These are phyloP conservation scores for Cotesia vestalis DNA, from an alignment of 1,140 invertebrate species.

Conservation along the genomic window DNA sequence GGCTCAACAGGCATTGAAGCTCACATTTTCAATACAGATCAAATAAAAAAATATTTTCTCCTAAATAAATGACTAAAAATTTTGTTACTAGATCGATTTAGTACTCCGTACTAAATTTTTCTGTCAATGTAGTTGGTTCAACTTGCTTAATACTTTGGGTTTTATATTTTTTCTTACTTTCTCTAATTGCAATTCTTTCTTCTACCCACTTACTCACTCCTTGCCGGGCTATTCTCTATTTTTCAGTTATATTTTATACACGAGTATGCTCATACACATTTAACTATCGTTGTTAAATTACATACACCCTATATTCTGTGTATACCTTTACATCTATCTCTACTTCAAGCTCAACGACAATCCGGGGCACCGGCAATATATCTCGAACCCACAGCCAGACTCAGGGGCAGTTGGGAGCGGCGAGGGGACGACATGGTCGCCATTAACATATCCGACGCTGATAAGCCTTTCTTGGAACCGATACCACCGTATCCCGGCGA, in stretches of 20 bases:
- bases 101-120: too few species aligned
- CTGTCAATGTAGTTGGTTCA: too few species aligned
- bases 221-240: too few species aligned
- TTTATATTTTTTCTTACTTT: too few species aligned
- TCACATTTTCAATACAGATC: too few species aligned
- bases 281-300: neutral
- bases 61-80: too few species aligned
- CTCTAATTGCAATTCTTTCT: neutral
- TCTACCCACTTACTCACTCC: constrained; percentile 44
- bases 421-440: constrained; percentile 55
- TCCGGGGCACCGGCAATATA: constrained; percentile 31
- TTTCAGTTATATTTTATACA: constrained; percentile 40
- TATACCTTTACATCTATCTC: too few species aligned
- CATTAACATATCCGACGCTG: constrained; percentile 64
- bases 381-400: constrained; percentile 13
- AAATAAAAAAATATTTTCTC: too few species aligned
- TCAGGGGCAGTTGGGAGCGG: constrained; percentile 33
- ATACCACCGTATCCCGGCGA: constrained; percentile 48
- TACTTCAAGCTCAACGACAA: too few species aligned
- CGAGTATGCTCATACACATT: constrained; percentile 16
- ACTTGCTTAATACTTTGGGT: neutral
- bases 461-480: constrained; percentile 63
- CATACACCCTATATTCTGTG: constrained; percentile 3
- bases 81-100: too few species aligned
- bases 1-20: too few species aligned